These are phyloP conservation scores for Spheniscus humboldti DNA, from an alignment of 2,797 vertebrate species.

Conservation along the genomic window DNA sequence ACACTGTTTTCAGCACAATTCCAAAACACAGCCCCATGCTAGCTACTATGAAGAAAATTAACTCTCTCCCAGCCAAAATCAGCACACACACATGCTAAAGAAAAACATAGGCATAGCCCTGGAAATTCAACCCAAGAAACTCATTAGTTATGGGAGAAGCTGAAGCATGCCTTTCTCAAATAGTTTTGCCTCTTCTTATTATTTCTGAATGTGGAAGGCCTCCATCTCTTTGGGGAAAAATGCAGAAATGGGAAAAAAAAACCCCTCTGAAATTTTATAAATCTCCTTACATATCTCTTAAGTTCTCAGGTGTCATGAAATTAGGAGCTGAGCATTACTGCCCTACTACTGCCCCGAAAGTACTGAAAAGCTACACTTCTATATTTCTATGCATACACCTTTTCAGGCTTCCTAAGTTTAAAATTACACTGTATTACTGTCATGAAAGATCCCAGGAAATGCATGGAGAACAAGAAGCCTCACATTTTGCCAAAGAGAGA, in stretches of 20 bases:
- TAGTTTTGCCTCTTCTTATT: neutral
- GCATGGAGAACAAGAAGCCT: neutral
- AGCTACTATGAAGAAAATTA: no score
- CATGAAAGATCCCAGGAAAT: neutral
- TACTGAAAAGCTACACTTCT: neutral
- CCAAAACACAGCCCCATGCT: no score
- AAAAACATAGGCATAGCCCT: neutral
- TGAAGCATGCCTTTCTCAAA: neutral
- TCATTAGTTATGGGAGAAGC: neutral
- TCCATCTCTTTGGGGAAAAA: neutral
- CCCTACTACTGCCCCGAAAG: neutral
- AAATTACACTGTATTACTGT: neutral
- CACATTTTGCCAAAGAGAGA: neutral
- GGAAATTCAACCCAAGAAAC: neutral
- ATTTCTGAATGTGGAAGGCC: neutral
- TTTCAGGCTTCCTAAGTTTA: neutral
- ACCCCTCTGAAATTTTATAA: neutral
- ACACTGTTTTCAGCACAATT: no score
- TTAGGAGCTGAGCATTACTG: neutral
- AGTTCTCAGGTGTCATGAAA: neutral
- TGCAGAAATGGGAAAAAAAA: neutral
- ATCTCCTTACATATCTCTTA: neutral
- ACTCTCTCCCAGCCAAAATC: no score
- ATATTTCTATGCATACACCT: neutral
- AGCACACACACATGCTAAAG: neutral